Evolutionary conservation across 2,113 vertebrate genomes (phyloP), one percentile per base, ranked within the genome.

Genomic region (Penelope pileata): DNA sequence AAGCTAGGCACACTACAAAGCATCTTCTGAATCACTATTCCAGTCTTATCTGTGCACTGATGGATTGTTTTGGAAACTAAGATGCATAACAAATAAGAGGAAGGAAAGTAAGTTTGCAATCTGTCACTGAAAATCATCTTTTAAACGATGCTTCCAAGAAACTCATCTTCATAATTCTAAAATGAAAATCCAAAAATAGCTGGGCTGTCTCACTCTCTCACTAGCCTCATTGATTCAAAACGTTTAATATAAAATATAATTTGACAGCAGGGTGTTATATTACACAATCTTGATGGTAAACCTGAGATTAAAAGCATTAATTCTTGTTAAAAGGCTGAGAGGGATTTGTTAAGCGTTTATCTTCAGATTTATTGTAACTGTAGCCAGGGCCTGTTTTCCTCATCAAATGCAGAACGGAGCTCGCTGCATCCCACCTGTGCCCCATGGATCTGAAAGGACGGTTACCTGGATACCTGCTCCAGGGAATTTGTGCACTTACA

Each of bases 401-500:
- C 59, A 16, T 63, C 47, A 59, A 29, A 88, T 32, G 8, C 82
- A 15, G 47, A 76, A 85, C 83, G 64, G 76, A 3, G 10, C 66
- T 94, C 36, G 54, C 40, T 58, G 77, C 66, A 80, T 72, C 51
- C 81, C 53, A 69, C 63, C 56, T 16, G 5, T 56, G 34, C 79
- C 89, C 45, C 13, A 60, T 51, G 45, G 60, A 66, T 92, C 64
- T 67, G 81, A 42, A 69, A 90, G 17, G 67, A 85, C 36, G 72
- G 78, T 88, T 95, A 94, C 89, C 87, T 86, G 82, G 91, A 77
- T 77, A 95, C 45, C 59, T 96, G 68, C 90, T 72, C 79, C 76
- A 70, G 78, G 59, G 90, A 93, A 96, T 93, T 90, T 42, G 79
- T 76, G 70, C 51, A 78, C 86, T 54, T 91, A 74, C 27, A 0